Evolutionary conservation across 1,140 invertebrate genomes (phyloP), one percentile per base, ranked within the genome.

Genomic region (Caerostris darwini): DNA sequence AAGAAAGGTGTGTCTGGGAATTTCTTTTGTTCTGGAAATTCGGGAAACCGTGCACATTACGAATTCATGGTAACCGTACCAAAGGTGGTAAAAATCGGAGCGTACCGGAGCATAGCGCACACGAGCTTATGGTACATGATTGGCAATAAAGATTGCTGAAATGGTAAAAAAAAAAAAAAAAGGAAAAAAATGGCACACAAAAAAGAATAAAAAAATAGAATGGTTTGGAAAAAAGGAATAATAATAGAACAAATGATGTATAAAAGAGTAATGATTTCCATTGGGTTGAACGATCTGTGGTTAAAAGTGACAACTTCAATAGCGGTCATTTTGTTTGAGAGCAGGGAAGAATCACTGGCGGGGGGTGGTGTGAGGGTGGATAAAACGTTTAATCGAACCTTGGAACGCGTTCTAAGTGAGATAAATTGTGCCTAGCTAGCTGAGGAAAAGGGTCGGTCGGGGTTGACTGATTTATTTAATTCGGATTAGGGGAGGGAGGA

Each of bases 1-100:
- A 34, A 88, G 86, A 88, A 88, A 88, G 86, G 86, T 88, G 86
- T 88, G 86, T 57, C 86, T 34, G 82, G 14, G 82, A 85, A 61
- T 88, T 67, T 59, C 50, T 58, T 56, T 59, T 59, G 5, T 19
- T 53, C 82, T n/a, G 8, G n/a, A 7, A 1, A 8, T 77, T 53
- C 3, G 12, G 57, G 86, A 64, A 88, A 88, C 86, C 56, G 82
- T 88, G 10, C 86, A 54, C 61, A 88, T 88, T 64, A 88, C 58
- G 58, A 88, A 64, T 88, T 88, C 86, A 88, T 88, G 34, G 86
- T 61, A 88, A 53, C 61, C 86, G 17, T 88, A 64, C 10, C 53
- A 53, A 67, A 88, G 86, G 59, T 64, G 86, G 86, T 61, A 88
- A 88, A 64, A 53, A 17, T 77, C 12, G 19, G n/a, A 81, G 7